A percentile compares a stretch with the other conserved stretches of the same genome.
These are phyloP conservation scores for Seira musarum DNA, from an alignment of 2,888 invertebrate species.

Conservation along the genomic window DNA sequence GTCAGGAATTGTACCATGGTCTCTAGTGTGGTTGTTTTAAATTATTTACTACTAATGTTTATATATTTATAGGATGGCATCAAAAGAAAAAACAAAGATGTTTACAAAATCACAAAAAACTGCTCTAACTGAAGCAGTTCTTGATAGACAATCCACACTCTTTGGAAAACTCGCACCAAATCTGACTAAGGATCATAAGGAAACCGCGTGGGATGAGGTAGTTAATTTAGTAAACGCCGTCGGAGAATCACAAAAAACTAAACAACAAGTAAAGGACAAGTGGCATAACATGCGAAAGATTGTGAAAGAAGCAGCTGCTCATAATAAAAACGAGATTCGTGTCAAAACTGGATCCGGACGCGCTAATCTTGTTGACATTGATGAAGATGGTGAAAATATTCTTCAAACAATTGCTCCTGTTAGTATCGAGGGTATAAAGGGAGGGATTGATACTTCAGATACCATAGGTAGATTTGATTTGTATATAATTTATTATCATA, in stretches of 20 bases:
- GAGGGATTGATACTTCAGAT: not conserved
- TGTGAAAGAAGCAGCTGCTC: not conserved
- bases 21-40: not conserved
- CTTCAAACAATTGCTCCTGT: not conserved
- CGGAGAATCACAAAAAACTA: not conserved
- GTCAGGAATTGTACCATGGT: not conserved
- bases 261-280: conserved; percentile 1
- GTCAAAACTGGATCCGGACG: conserved; percentile 31
- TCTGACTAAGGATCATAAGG: not conserved
- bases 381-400: not conserved
- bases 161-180: not conserved
- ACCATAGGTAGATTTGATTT: not conserved
- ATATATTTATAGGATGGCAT: not conserved
- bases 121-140: not conserved
- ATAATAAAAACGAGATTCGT: not conserved
- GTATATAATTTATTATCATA: not conserved
- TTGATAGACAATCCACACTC: not conserved
- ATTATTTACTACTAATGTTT: not conserved
- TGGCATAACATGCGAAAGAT: not conserved
- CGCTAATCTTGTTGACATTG: conserved; percentile 1
- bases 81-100: too few relatives aligned
- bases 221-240: conserved; percentile 1
- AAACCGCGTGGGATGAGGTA: conserved; percentile 19
- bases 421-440: not conserved
- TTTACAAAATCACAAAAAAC: too few relatives aligned